phyloP scores from a whole-genome alignment of 2,888 invertebrate genomes.

The Spilarctia lutea region DNA sequence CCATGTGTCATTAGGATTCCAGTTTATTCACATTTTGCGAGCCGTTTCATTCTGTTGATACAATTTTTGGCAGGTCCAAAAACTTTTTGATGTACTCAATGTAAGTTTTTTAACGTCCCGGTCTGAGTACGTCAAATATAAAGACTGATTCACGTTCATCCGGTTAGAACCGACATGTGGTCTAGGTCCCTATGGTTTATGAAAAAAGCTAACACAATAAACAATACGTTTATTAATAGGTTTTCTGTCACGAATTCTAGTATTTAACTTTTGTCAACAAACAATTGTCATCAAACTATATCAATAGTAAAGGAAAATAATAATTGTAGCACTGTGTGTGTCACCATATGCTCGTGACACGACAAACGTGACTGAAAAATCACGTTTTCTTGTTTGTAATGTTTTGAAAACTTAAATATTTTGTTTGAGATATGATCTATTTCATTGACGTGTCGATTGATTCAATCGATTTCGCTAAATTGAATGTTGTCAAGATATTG shows the following conservation, averaged over 20 bases:
- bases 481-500: neutral
- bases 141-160: neutral
- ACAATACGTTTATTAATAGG: neutral
- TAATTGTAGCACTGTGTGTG: neutral
- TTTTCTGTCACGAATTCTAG: neutral
- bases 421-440: neutral
- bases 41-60: neutral
- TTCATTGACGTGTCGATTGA: neutral
- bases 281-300: neutral
- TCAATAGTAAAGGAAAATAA: neutral
- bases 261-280: neutral
- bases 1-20: neutral
- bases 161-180: neutral
- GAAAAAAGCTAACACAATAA: neutral
- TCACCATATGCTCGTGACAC: neutral
- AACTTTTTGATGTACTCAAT: neutral
- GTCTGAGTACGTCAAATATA: neutral
- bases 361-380: slow-evolving; percentile 9
- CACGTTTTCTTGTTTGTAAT: slow-evolving; percentile 7
- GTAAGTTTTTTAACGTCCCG: neutral
- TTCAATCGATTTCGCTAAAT: neutral
- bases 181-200: too few species aligned
- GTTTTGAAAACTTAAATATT: neutral
- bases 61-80: too few species aligned
- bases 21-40: neutral